Percentiles rank a stretch among this genome's conserved stretches.
These are phyloP conservation scores for Linnaemya tessellans DNA, from an alignment of 2,888 invertebrate species.

Conservation along the genomic window DNA sequence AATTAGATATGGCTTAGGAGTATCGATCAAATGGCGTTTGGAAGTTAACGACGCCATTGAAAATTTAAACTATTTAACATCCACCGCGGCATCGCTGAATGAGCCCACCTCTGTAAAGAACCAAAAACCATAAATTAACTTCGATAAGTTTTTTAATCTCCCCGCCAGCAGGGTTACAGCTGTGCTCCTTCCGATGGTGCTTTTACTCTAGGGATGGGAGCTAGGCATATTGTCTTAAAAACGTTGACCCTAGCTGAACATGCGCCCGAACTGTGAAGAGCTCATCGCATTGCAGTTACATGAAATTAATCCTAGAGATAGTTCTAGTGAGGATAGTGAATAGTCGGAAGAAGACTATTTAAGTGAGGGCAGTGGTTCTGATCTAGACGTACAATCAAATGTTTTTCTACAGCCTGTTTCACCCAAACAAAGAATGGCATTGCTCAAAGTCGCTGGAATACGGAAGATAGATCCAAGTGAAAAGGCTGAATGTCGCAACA, in stretches of 20 bases:
- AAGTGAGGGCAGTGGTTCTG: conserved; percentile 91
- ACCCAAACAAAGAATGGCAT: conserved; percentile 93
- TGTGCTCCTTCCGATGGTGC: conserved; percentile 96
- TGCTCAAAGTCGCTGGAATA: conserved; percentile 96
- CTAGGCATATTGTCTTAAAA: conserved; percentile 87
- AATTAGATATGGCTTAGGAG: too few relatives aligned
- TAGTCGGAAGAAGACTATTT: conserved; percentile 90
- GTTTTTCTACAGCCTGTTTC: conserved; percentile 96
- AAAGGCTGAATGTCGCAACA: conserved; percentile 96
- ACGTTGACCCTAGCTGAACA: conserved; percentile 94
- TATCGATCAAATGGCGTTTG: conserved; percentile 84
- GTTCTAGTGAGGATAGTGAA: conserved; percentile 92
- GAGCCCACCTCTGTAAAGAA: conserved; percentile 83
- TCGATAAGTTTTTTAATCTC: conserved; percentile 97
- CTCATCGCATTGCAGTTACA: conserved; percentile 92
- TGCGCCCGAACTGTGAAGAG: conserved; percentile 92
- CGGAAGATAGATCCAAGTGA: conserved; percentile 96
- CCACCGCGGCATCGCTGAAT: conserved; percentile 19
- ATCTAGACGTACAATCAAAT: conserved; percentile 94
- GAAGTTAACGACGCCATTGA: conserved; percentile 85
- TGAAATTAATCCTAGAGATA: conserved; percentile 82
- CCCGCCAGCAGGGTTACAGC: conserved; percentile 94
- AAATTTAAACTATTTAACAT: conserved; percentile 76
- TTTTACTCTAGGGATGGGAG: conserved; percentile 96
- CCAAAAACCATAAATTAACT: conserved; percentile 92